These are phyloP conservation scores for Hemitrygon akajei DNA, from an alignment of 2,797 vertebrate species.

Conservation along the genomic window DNA sequence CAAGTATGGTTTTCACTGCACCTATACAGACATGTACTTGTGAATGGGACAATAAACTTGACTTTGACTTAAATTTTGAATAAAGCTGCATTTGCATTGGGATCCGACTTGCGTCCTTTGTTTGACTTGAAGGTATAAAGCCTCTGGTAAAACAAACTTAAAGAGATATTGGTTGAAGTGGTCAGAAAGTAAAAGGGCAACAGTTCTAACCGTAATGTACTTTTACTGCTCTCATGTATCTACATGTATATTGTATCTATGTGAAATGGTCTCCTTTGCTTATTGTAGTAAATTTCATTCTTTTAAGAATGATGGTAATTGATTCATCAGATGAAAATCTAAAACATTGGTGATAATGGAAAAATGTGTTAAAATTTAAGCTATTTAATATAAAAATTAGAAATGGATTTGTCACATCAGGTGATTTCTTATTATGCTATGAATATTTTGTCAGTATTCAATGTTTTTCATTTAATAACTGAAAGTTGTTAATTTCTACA, in stretches of 20 bases:
- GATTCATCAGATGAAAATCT: background rate
- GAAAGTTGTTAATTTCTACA: background rate
- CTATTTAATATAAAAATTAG: background rate
- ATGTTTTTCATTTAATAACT: background rate
- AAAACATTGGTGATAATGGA: background rate
- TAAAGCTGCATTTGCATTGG: no score
- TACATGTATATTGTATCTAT: background rate
- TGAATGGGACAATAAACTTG: no score
- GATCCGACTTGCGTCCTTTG: no score
- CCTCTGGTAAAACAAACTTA: background rate
- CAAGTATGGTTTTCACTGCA: no score
- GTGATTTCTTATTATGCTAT: background rate
- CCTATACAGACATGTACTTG: no score
- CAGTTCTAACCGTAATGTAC: background rate
- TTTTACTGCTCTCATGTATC: background rate
- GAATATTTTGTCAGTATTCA: background rate
- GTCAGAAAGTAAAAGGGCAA: no score
- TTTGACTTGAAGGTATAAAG: no score
- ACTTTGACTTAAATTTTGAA: no score
- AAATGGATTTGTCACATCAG: background rate
- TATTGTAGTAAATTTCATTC: background rate
- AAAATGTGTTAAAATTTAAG: background rate
- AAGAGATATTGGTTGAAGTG: no score
- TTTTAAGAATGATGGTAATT: background rate
- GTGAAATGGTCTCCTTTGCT: background rate